phyloP scores from a whole-genome alignment of 2,888 invertebrate species.

The Pristionchus japonicus region DNA sequence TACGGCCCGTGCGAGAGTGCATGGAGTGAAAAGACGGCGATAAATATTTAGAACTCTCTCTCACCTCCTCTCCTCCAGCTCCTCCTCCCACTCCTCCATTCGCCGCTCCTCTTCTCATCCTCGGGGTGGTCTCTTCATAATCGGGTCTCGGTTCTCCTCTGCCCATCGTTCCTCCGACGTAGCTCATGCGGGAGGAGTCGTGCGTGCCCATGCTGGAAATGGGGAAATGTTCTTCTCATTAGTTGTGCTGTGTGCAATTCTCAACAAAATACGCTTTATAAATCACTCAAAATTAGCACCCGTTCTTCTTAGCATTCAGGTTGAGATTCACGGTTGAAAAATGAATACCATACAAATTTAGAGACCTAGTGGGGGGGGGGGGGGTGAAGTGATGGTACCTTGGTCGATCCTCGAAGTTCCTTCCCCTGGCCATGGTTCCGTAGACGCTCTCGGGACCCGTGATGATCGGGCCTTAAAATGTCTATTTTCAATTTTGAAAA shows the following conservation, averaged over 20 bases:
- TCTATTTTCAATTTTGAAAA: not conserved
- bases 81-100: conserved; percentile 47
- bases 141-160: conserved; percentile 46
- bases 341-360: too few species aligned
- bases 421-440: conserved; percentile 50
- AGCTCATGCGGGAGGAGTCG: conserved; percentile 9
- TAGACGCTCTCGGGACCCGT: conserved; percentile 71
- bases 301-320: too few species aligned
- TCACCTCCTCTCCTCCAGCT: conserved; percentile 48
- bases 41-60: not conserved
- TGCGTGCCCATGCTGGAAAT: conserved; percentile 12
- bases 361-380: too few species aligned
- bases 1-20: too few species aligned
- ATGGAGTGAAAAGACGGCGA: not conserved
- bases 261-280: too few species aligned
- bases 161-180: conserved; percentile 51
- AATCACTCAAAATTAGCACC: too few species aligned
- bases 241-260: too few species aligned
- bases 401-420: not conserved
- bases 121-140: not conserved
- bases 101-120: conserved; percentile 39
- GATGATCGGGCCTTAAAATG: conserved; percentile 68
- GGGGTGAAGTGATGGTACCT: too few species aligned
- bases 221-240: too few species aligned
- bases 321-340: too few species aligned